Base-by-base conservation (phyloP, 2,888 invertebrate species). In the Thera obeliscata region DNA sequence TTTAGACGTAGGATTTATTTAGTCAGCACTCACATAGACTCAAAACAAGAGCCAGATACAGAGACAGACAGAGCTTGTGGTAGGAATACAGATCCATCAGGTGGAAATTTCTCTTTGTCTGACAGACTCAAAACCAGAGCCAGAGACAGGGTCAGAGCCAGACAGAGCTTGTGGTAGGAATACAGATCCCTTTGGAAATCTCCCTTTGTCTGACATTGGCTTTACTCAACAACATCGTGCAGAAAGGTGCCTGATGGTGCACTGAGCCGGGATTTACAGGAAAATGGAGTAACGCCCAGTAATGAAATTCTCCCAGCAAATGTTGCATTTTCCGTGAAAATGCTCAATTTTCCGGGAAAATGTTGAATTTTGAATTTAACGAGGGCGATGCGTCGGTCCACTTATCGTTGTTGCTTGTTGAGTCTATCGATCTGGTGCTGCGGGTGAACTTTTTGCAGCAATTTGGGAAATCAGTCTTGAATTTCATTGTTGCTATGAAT, bases 291-390 rank as follows among this genome's bases (percentile, higher is more conserved):
- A 56, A 61, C 52, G 64, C 50, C 41, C 56, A 33, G 48, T 61
- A 68, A 64, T 64, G 54, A 68, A 68, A 50, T 61, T 61, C 50
- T 50, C 61, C 64, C 56, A 33, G 60, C 6, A 67, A 63, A 67
- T 67, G 43, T 43, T 43, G 61, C 41, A 56, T 61, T 56, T 66
- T 36, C 49, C 56, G 46, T 36, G 67, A 33, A 67, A 67, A 68
- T 61, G 46, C 33, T 9, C 35, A 48, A 57, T 61, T 66, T 61
- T 43, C 36, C 60, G 6, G n/a, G 50, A 54, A 61, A 66, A 67
- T 62, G 52, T 54, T 50, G 56, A 49, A 61, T 61, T 61, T 54
- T 52, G 54, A 61, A 48, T 66, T 57, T 66, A 61, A 61, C 61
- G 66, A 66, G 61, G n/a, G 8, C 57, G 57, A 59, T 62, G 58